A percentile compares a stretch with the other conserved stretches of the same genome.
Conservation (phyloP, 2,888 invertebrate genomes). For the Synergus itoensis region DNA sequence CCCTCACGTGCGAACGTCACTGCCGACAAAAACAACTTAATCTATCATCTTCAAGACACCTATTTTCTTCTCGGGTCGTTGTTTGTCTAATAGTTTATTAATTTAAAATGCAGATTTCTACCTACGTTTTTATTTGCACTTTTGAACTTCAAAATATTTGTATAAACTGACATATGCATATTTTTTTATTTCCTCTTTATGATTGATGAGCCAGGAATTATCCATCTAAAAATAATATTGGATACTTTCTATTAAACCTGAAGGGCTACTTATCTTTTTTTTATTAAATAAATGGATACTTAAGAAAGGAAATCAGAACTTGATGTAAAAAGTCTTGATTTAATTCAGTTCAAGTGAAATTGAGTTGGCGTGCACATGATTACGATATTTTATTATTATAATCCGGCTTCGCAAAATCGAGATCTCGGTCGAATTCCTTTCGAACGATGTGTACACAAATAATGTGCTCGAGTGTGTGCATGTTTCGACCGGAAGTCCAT, state of each 20-base stretch:
- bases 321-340: background rate
- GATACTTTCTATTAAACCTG: background rate
- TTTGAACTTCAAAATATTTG: background rate
- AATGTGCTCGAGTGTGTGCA: slow-evolving; percentile 57
- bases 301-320: background rate
- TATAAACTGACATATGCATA: background rate
- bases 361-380: background rate
- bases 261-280: background rate
- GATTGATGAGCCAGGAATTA: background rate
- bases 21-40: background rate
- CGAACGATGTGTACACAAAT: slow-evolving; percentile 45
- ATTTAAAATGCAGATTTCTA: background rate
- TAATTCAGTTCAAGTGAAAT: background rate
- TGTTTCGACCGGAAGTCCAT: slow-evolving; percentile 66
- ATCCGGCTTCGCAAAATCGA: slow-evolving; percentile 4
- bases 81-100: background rate
- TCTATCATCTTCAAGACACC: slow-evolving; percentile 3
- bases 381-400: background rate
- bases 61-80: background rate
- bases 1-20: background rate
- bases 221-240: background rate
- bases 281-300: background rate
- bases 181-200: background rate
- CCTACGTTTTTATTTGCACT: background rate
- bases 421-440: slow-evolving; percentile 21